Evolutionary conservation across 2,797 vertebrate genomes (phyloP).

Genomic region (Leontopithecus rosalia): DNA sequence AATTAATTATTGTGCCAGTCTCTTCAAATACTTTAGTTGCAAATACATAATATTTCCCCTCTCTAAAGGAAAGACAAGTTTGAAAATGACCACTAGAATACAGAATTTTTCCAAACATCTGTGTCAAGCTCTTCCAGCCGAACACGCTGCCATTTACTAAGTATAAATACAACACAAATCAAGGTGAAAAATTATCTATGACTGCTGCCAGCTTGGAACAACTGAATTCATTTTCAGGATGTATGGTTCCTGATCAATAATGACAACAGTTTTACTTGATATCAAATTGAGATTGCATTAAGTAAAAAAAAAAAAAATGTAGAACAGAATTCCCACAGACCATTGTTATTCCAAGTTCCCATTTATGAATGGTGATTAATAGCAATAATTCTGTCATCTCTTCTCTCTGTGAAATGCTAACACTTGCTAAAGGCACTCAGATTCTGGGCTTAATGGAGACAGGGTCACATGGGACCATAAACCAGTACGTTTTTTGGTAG

Average conservation of each 20-base stretch:
- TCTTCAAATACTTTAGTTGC: slow-evolving; percentile 16
- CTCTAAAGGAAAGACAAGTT: slow-evolving; percentile 11
- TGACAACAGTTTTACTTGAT: background rate
- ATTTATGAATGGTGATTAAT: slow-evolving; percentile 22
- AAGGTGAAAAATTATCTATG: background rate
- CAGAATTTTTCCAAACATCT: background rate
- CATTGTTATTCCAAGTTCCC: slow-evolving; percentile 46
- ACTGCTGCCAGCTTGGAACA: background rate
- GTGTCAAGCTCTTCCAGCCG: background rate
- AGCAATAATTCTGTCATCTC: slow-evolving; percentile 46
- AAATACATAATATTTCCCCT: slow-evolving; percentile 37
- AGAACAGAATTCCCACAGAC: slow-evolving; percentile 40
- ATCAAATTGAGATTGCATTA: slow-evolving; percentile 27
- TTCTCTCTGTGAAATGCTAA: slow-evolving; percentile 66
- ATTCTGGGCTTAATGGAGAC: slow-evolving; percentile 67
- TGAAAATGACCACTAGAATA: slow-evolving; percentile 17
- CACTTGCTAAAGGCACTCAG: slow-evolving; percentile 79
- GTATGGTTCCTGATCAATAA: background rate
- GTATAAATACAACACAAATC: background rate
- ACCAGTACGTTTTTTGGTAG: slow-evolving; percentile 68
- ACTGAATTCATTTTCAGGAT: slow-evolving; percentile 12
- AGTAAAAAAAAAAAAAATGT: background rate
- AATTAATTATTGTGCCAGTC: background rate
- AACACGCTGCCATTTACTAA: background rate
- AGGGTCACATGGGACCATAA: slow-evolving; percentile 59